Conservation (phyloP, 2,888 invertebrate genomes). For the Diplazon laetatorius region DNA sequence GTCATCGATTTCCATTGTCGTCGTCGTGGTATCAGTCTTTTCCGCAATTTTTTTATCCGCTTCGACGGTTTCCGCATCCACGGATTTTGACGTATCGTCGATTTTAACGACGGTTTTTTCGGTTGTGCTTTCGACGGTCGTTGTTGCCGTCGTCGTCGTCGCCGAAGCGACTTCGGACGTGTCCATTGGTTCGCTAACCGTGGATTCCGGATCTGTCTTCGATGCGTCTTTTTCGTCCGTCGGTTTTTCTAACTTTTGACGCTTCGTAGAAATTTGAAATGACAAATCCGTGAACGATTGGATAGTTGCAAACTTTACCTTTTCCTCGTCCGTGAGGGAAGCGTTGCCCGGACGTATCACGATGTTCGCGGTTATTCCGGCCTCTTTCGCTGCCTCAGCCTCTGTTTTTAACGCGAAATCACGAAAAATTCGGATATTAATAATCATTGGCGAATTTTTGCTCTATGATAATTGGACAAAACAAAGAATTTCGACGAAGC, state of each 20-base stretch:
- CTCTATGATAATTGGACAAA: neutral
- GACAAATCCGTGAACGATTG: slow-evolving; percentile 86
- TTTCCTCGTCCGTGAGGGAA: slow-evolving; percentile 86
- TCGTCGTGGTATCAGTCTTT: slow-evolving; percentile 40
- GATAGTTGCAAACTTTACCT: slow-evolving; percentile 84
- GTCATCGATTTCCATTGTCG: slow-evolving; percentile 58
- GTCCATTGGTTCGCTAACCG: slow-evolving; percentile 75
- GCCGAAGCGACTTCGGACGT: slow-evolving; percentile 75
- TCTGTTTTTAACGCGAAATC: slow-evolving; percentile 84
- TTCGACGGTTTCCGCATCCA: slow-evolving; percentile 52
- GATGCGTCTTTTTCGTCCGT: slow-evolving; percentile 47
- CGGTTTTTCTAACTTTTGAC: slow-evolving; percentile 77
- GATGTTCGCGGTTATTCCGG: slow-evolving; percentile 88
- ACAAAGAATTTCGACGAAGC: too few species aligned
- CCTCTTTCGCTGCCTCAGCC: slow-evolving; percentile 90
- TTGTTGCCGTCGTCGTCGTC: too few species aligned
- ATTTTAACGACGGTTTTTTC: slow-evolving; percentile 63
- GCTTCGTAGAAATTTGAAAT: slow-evolving; percentile 77
- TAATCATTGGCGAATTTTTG: neutral
- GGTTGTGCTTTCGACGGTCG: slow-evolving; percentile 65
- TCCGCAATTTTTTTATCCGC: slow-evolving; percentile 30
- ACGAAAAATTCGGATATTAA: slow-evolving; percentile 5
- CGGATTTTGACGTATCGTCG: slow-evolving; percentile 43
- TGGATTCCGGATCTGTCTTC: slow-evolving; percentile 47
- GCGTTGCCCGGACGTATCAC: slow-evolving; percentile 92